A percentile compares a stretch with the other conserved stretches of the same genome.
Evolutionary conservation across 1,140 invertebrate species (phyloP).

Genomic region (Zaprionus capensis): DNA sequence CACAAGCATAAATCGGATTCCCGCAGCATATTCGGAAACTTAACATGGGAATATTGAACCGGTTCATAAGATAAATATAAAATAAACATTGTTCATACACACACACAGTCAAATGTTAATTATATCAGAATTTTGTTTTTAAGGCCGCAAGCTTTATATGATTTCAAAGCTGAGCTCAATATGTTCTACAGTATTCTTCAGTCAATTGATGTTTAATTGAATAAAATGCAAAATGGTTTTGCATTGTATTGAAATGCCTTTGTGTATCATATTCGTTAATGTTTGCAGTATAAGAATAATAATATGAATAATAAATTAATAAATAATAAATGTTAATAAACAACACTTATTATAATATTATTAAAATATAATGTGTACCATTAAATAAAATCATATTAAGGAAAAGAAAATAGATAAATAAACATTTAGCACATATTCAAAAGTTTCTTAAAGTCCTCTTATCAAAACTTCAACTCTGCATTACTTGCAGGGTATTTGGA

Average conservation of each 20-base stretch:
- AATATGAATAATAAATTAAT: not conserved
- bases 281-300: not conserved
- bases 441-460: not conserved
- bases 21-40: constrained; percentile 33
- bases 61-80: not conserved
- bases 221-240: not conserved
- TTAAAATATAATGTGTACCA: too few species aligned
- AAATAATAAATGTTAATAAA: not conserved
- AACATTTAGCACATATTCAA: too few species aligned
- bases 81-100: not conserved
- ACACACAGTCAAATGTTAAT: constrained; percentile 7
- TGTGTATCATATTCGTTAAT: not conserved
- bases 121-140: not conserved
- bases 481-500: not conserved
- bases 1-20: constrained; percentile 56
- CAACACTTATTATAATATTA: too few species aligned
- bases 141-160: too few species aligned
- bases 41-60: not conserved
- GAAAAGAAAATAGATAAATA: too few species aligned
- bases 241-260: not conserved
- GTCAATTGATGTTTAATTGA: not conserved
- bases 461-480: not conserved
- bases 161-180: not conserved
- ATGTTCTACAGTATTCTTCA: not conserved
- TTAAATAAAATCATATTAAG: too few species aligned